Percentiles rank a stretch among this genome's conserved stretches.
Evolutionary conservation across 2,888 invertebrate species (phyloP).

Genomic region (Rhyacophila evoluta): DNA sequence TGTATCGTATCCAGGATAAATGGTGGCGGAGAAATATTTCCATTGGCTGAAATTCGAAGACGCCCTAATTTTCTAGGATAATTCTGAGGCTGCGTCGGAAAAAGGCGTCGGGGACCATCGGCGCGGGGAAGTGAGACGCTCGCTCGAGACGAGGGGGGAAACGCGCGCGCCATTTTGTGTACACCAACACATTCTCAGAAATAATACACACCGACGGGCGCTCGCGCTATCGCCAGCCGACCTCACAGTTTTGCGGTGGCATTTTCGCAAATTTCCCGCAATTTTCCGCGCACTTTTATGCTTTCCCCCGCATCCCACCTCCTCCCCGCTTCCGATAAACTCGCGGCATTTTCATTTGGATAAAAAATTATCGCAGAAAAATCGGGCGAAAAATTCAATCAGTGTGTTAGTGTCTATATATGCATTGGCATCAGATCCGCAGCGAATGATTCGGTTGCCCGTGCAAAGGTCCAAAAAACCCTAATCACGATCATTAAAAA

Average conservation of each 20-base stretch:
- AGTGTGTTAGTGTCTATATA: slow-evolving; percentile 48
- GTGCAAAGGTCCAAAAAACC: too few relatives aligned
- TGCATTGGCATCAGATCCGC: slow-evolving; percentile 7
- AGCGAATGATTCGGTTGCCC: too few relatives aligned
- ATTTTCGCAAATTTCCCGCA: slow-evolving; percentile 56
- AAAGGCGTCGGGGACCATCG: slow-evolving; percentile 40
- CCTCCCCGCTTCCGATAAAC: slow-evolving; percentile 57
- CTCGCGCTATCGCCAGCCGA: slow-evolving; percentile 27
- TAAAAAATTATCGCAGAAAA: slow-evolving; percentile 44
- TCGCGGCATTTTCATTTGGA: slow-evolving; percentile 56
- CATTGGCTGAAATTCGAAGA: not conserved
- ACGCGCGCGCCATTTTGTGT: slow-evolving; percentile 43
- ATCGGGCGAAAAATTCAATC: slow-evolving; percentile 45
- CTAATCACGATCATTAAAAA: too few relatives aligned
- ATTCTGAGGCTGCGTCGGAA: slow-evolving; percentile 25
- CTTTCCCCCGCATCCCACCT: slow-evolving; percentile 47
- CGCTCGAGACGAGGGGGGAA: slow-evolving; percentile 8
- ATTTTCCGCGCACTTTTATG: slow-evolving; percentile 58
- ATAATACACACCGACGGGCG: not conserved
- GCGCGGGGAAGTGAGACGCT: not conserved
- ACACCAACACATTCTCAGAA: slow-evolving; percentile 27
- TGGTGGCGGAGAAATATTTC: not conserved
- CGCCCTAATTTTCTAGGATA: slow-evolving; percentile 13
- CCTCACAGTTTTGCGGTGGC: slow-evolving; percentile 48
- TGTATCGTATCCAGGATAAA: too few relatives aligned